phyloP scores from a whole-genome alignment of 2,113 vertebrate species.

The Macrotis lagotis region DNA sequence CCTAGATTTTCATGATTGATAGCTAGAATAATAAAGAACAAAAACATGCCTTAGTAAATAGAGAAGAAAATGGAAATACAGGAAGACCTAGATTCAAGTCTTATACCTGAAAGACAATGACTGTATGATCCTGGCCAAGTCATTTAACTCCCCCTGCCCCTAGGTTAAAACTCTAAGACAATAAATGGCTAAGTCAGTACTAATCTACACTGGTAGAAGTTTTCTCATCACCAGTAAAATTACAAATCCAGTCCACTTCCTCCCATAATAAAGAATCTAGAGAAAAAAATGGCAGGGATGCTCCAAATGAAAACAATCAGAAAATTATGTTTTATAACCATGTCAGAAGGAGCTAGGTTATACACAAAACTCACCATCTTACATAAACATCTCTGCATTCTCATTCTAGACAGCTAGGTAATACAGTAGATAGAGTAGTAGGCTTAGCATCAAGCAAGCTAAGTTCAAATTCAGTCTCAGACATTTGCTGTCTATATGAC shows the following conservation, averaged over 20 bases:
- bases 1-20: background rate
- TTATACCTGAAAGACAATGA: background rate
- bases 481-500: background rate
- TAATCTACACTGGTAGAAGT: background rate
- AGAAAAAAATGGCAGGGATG: background rate
- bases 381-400: background rate
- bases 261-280: background rate
- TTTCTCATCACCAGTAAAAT: background rate
- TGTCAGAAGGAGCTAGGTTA: background rate
- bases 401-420: background rate
- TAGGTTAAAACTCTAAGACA: background rate
- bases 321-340: background rate
- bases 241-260: background rate
- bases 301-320: background rate
- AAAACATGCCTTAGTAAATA: background rate
- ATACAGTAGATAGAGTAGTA: background rate
- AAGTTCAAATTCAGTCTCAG: background rate
- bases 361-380: background rate
- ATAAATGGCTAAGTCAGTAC: background rate
- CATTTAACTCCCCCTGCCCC: background rate
- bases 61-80: background rate
- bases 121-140: background rate
- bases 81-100: background rate
- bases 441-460: background rate
- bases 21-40: background rate